A percentile compares a stretch with the other conserved stretches of the same genome.
These are phyloP conservation scores for Trachelus tabidus DNA, from an alignment of 2,888 invertebrate genomes.

Conservation along the genomic window DNA sequence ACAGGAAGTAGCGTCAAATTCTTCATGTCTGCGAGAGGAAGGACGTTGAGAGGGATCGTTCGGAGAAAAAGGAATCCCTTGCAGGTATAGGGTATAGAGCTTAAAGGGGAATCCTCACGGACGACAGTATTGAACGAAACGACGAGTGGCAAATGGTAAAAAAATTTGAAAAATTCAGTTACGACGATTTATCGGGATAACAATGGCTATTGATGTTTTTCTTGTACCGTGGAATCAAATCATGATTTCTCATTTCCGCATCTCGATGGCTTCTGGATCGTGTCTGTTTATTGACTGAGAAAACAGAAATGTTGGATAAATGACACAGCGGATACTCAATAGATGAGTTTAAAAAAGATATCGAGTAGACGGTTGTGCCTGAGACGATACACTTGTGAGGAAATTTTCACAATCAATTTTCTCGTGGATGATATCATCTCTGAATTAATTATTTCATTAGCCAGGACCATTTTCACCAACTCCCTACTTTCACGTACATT, in stretches of 20 bases:
- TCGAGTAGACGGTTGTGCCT: neutral
- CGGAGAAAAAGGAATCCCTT: neutral
- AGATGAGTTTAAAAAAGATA: neutral
- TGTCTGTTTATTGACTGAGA: conserved; percentile 18
- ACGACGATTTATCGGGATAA: neutral
- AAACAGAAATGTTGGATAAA: conserved; percentile 26
- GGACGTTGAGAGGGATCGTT: neutral
- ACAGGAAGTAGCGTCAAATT: neutral
- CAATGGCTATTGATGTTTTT: neutral
- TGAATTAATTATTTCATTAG: neutral
- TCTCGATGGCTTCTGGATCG: conserved; percentile 9
- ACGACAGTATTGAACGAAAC: neutral
- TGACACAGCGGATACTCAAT: conserved; percentile 10
- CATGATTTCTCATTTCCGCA: conserved; percentile 23
- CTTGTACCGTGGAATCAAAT: conserved; percentile 13
- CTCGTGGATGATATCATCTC: neutral
- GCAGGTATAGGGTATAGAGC: neutral
- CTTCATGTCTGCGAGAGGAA: neutral
- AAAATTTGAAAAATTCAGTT: conserved; percentile 28
- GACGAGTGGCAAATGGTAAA: conserved; percentile 12
- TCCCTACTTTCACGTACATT: neutral
- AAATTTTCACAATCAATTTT: neutral
- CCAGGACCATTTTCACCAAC: neutral
- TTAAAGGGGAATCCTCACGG: neutral
- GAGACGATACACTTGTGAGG: neutral